A percentile compares a stretch with the other conserved stretches of the same genome.
Evolutionary conservation across 2,113 vertebrate species (phyloP).

Genomic region (Oreotragus oreotragus): DNA sequence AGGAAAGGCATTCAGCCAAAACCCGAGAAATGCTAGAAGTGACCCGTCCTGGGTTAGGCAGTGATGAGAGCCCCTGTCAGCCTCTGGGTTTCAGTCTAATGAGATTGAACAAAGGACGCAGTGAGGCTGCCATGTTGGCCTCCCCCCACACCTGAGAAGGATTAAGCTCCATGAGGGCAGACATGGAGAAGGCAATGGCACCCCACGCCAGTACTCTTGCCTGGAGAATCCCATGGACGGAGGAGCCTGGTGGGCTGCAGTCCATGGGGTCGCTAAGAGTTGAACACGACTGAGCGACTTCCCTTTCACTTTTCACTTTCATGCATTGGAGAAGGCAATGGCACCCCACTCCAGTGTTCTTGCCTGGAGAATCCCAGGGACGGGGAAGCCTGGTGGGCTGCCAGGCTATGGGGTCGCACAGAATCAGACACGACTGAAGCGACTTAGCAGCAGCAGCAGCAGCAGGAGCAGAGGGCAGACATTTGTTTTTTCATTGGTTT

Average conservation of each 20-base stretch:
- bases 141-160: background rate
- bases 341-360: too few relatives aligned
- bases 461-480: background rate
- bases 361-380: too few relatives aligned
- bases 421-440: too few relatives aligned
- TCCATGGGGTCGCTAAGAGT: rapidly evolving
- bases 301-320: too few relatives aligned
- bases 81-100: background rate
- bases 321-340: too few relatives aligned
- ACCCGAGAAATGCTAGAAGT: too few relatives aligned
- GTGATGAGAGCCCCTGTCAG: background rate
- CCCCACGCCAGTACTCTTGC: rapidly evolving
- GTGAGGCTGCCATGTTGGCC: background rate
- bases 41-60: background rate
- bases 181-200: background rate
- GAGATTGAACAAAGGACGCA: background rate
- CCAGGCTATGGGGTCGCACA: too few relatives aligned
- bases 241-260: too few relatives aligned
- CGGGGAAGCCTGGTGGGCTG: too few relatives aligned
- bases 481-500: background rate
- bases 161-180: background rate
- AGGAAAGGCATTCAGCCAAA: background rate
- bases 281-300: rapidly evolving
- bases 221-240: too few relatives aligned
- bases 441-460: too few relatives aligned